Base-by-base conservation (phyloP, 2,797 vertebrate species). In the Tokudaia muenninki region DNA sequence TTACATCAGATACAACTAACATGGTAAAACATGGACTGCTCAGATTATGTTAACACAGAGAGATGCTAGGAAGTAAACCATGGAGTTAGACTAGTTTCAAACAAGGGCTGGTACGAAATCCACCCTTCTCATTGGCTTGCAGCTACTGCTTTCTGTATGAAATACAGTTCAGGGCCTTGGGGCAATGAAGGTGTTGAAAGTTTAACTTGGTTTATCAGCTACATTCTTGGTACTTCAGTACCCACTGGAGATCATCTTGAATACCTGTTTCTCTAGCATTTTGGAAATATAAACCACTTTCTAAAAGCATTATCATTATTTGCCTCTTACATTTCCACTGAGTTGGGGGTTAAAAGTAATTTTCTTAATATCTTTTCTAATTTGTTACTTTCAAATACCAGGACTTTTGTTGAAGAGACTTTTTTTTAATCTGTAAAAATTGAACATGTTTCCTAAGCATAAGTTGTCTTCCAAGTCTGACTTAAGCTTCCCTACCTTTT, bases 261-360 rank as follows among this genome's bases (percentile, higher is more conserved):
- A 61, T 79, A 95, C 63, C 91, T 94, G 31, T 74, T 91, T 91
- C 57, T 78, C 86, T 92, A 96, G 96, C 96, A 97, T 93, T 97
- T 97, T 96, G 95, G 87, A 96, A 57, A 90, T 52, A 61, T 55
- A 84, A 94, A 91, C 86, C 86, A 92, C 92, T 96, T 91, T 89
- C 22, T 72, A 92, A 61, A 89, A 94, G 72, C 94, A 77, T 67
- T 90, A 29, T 94, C 87, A 91, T 80, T 61, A 72, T 95, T 87
- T 95, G 41, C 93, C 75, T 95, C 93, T 82, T 70, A 94, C 86
- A 16, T 83, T 61, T 93, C n/a, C 29, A 94, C 44, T 94, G 90
- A 61, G 14, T 47, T 82, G n/a, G 61, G 65, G 78, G 26, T 72
- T 94, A 79, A 31, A 92, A 92, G 90, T 87, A 92, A 87, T 88